A percentile compares a stretch with the other conserved stretches of the same genome.
phyloP scores from a whole-genome alignment of 2,888 invertebrate genomes.

The Cacoxenus indagator region DNA sequence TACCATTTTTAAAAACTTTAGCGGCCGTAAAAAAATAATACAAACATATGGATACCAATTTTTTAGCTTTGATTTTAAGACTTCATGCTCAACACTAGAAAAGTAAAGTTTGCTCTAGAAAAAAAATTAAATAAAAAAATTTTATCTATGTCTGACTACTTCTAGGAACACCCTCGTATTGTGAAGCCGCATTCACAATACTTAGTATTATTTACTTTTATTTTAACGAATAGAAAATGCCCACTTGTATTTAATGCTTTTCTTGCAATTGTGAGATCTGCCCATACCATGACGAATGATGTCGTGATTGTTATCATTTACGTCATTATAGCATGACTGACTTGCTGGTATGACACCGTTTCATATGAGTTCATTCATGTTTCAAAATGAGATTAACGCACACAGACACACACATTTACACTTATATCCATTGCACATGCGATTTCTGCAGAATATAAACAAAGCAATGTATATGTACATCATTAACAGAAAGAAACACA shows the following conservation, averaged over 20 bases:
- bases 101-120: too few species aligned
- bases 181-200: too few species aligned
- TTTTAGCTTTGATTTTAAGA: too few species aligned
- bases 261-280: not conserved
- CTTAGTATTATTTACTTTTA: not conserved
- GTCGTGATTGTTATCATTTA: constrained; percentile 17
- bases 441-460: not conserved
- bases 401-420: not conserved
- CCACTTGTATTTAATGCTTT: not conserved
- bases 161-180: too few species aligned
- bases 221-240: too few species aligned
- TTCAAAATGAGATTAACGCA: constrained; percentile 5
- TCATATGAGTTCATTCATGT: constrained; percentile 17
- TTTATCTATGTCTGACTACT: too few species aligned
- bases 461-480: not conserved
- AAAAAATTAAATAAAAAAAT: too few species aligned
- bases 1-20: too few species aligned
- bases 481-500: not conserved
- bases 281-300: not conserved
- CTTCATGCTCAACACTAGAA: too few species aligned
- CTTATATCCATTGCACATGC: constrained; percentile 6
- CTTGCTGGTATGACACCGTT: constrained; percentile 12
- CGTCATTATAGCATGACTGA: constrained; percentile 5
- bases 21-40: too few species aligned
- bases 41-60: too few species aligned